These are phyloP conservation scores for Platycheirus rosarum DNA, from an alignment of 2,888 invertebrate genomes.

Conservation along the genomic window DNA sequence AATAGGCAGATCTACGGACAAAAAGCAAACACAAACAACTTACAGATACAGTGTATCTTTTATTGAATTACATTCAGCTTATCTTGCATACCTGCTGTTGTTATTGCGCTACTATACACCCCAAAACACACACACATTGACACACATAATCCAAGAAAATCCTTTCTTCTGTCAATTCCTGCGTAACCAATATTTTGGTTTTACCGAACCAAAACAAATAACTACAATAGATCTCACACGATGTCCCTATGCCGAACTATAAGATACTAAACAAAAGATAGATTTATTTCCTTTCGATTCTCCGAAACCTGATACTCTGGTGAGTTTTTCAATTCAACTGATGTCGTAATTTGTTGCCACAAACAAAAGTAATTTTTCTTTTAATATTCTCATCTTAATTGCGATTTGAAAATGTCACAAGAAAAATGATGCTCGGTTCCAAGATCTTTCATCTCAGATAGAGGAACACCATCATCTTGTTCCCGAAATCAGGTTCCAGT, in stretches of 20 bases:
- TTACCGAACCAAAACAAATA: conserved; percentile 61
- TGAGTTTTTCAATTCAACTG: conserved; percentile 35
- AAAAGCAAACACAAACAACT: conserved; percentile 38
- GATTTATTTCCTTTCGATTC: conserved; percentile 51
- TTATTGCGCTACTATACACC: conserved; percentile 30
- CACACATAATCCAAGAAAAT: conserved; percentile 48
- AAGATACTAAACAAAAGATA: conserved; percentile 15
- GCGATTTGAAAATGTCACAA: conserved; percentile 37
- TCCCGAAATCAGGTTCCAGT: conserved; percentile 31
- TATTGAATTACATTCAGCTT: conserved; percentile 50
- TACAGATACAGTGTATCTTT: conserved; percentile 42
- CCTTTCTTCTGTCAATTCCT: conserved; percentile 33
- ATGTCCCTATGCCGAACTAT: conserved; percentile 14
- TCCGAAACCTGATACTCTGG: conserved; percentile 54
- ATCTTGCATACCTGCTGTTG: conserved; percentile 62
- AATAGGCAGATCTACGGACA: conserved; percentile 37
- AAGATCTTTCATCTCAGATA: conserved; percentile 52
- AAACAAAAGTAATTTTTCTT: conserved; percentile 33
- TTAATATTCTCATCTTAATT: conserved; percentile 26
- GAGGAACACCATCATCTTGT: conserved; percentile 25
- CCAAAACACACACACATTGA: conserved; percentile 12
- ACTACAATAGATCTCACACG: conserved; percentile 67
- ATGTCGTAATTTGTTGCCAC: conserved; percentile 64
- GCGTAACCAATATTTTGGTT: conserved; percentile 60
- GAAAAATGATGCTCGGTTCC: conserved; percentile 27